A percentile compares a stretch with the other conserved stretches of the same genome.
phyloP scores from a whole-genome alignment of 1,140 invertebrate genomes.

The Drosophila nigrodunni region DNA sequence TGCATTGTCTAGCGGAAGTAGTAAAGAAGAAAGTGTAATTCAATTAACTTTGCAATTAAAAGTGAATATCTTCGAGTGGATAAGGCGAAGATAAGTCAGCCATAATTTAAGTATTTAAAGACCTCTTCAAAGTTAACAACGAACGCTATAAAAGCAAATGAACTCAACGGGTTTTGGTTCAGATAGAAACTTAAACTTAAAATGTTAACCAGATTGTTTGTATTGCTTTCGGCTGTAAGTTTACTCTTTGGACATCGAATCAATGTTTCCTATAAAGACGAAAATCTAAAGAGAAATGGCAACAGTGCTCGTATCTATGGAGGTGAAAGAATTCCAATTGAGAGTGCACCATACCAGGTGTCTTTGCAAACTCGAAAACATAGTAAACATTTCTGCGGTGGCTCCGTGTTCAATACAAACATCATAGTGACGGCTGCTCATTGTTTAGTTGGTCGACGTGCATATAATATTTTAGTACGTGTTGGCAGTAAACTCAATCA shows the following conservation, averaged over 20 bases:
- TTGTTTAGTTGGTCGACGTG: not conserved
- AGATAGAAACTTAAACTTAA: not conserved
- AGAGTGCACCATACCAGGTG: constrained; percentile 12
- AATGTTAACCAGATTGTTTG: constrained; percentile 8
- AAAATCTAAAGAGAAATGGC: not conserved
- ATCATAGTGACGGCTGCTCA: constrained; percentile 35
- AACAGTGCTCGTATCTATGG: constrained; percentile 13
- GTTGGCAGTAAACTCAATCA: not conserved
- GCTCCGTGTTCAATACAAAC: constrained; percentile 10
- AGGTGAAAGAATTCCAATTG: not conserved
- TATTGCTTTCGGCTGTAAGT: not conserved
- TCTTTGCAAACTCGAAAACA: not conserved
- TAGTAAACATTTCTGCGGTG: constrained; percentile 15
- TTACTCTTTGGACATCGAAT: not conserved
- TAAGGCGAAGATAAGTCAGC: not conserved
- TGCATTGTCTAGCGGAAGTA: not conserved
- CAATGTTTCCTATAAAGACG: not conserved
- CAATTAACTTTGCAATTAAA: not conserved
- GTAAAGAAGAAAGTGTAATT: not conserved
- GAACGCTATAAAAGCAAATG: not conserved
- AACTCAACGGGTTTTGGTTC: not conserved
- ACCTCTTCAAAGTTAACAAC: not conserved
- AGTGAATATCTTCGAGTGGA: not conserved
- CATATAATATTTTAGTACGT: not conserved
- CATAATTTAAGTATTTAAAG: constrained; percentile 10